These are phyloP conservation scores for Gouania willdenowi DNA, from an alignment of 2,797 vertebrate genomes.

Conservation along the genomic window DNA sequence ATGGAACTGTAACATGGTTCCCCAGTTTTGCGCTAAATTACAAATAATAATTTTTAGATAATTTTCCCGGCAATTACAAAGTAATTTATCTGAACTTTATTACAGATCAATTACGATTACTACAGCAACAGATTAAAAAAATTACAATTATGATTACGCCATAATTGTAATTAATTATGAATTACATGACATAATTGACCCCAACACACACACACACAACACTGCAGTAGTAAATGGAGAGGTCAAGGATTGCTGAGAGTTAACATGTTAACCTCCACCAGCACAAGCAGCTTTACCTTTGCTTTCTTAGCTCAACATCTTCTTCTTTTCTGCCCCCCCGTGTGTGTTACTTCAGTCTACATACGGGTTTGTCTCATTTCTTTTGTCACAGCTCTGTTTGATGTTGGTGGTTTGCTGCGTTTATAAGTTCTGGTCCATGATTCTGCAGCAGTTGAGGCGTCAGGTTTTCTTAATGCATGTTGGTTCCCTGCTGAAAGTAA, in stretches of 20 bases:
- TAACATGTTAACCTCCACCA: conserved; percentile 12
- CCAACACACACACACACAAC: conserved; percentile 5
- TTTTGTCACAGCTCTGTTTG: conserved; percentile 18
- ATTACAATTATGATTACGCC: no score
- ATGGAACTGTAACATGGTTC: no score
- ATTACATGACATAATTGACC: no score
- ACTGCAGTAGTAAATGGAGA: conserved; percentile 6
- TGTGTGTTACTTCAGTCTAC: conserved; percentile 23
- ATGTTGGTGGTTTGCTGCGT: conserved; percentile 32
- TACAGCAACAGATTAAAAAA: no score
- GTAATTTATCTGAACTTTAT: no score
- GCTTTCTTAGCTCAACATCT: conserved; percentile 19
- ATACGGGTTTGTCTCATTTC: conserved; percentile 2
- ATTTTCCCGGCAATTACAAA: no score
- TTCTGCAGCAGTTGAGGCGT: conserved; percentile 24
- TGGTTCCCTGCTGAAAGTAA: conserved; percentile 24
- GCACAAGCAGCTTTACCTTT: conserved; percentile 12
- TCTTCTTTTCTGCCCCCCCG: no score
- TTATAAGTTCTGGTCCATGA: conserved; percentile 30
- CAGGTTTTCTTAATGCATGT: conserved; percentile 25
- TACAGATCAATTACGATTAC: no score
- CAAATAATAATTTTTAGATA: no score
- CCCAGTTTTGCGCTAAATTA: no score
- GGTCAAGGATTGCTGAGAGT: not conserved
- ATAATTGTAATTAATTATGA: no score